Percentiles rank a stretch among this genome's conserved stretches.
Evolutionary conservation across 92 coral and sea anemone species (phyloP).

Genomic region (Porites evermanni): DNA sequence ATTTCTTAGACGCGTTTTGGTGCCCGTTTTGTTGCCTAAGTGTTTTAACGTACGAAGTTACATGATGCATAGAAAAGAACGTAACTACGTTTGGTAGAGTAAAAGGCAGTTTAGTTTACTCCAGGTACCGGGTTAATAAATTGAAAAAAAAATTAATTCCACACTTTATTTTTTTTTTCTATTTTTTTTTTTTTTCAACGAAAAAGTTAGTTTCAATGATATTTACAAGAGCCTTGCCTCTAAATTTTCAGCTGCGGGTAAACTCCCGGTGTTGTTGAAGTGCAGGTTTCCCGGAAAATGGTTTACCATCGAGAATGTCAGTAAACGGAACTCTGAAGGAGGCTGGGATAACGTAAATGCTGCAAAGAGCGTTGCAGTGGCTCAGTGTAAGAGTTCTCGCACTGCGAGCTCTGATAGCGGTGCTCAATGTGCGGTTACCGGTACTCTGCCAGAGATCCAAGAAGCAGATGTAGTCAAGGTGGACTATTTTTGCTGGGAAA

Average conservation of each 20-base stretch:
- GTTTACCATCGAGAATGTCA: constrained; percentile 12
- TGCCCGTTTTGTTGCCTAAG: too few species aligned
- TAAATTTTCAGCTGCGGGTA: constrained; percentile 9
- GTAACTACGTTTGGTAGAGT: too few species aligned
- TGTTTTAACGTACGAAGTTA: too few species aligned
- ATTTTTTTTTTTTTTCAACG: too few species aligned
- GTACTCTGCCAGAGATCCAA: background rate
- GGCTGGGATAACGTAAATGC: constrained; percentile 1
- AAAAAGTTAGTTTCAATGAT: too few species aligned
- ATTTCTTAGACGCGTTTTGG: too few species aligned
- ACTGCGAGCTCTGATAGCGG: background rate
- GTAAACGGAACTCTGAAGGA: background rate
- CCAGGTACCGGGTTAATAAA: too few species aligned
- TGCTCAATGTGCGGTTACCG: background rate
- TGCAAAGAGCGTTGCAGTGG: background rate
- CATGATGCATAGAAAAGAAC: too few species aligned
- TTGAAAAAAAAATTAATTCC: too few species aligned
- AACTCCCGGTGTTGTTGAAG: background rate
- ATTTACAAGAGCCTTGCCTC: too few species aligned
- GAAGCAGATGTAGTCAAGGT: constrained; percentile 1
- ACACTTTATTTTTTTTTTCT: too few species aligned
- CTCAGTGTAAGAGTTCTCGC: background rate
- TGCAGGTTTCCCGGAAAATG: constrained; percentile 33
- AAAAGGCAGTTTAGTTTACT: too few species aligned
- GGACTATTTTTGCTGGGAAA: constrained; percentile 33